Evolutionary conservation across 2,113 vertebrate genomes (phyloP).

Genomic region (Mus musculus): DNA sequence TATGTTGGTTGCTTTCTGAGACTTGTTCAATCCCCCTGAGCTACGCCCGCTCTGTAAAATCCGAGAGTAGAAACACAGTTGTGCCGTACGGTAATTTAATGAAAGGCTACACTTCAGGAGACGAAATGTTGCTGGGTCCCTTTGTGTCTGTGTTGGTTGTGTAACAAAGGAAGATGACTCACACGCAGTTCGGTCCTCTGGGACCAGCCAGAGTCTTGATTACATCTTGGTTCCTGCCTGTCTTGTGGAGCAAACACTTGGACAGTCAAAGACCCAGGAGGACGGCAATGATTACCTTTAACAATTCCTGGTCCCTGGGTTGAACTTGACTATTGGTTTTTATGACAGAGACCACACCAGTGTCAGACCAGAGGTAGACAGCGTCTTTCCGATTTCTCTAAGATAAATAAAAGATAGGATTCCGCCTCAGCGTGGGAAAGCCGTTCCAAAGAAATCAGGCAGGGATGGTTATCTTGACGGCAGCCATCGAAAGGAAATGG

Average conservation of each 20-base stretch:
- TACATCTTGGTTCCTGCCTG: slow-evolving; percentile 73
- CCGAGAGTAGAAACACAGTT: background rate
- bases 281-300: background rate
- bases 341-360: slow-evolving; percentile 42
- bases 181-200: slow-evolving; percentile 37
- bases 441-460: slow-evolving; percentile 34
- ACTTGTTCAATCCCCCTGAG: slow-evolving; percentile 60
- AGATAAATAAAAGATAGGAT: slow-evolving; percentile 42
- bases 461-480: slow-evolving; percentile 17
- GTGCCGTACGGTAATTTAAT: slow-evolving; percentile 55
- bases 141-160: slow-evolving; percentile 66
- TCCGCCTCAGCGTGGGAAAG: slow-evolving; percentile 30
- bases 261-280: slow-evolving; percentile 30
- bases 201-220: slow-evolving; percentile 67
- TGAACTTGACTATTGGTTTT: slow-evolving; percentile 67
- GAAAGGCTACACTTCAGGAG: slow-evolving; percentile 58
- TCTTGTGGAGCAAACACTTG: slow-evolving; percentile 60
- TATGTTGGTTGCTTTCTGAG: slow-evolving; percentile 7
- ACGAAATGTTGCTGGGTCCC: slow-evolving; percentile 57
- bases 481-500: slow-evolving; percentile 39
- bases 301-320: slow-evolving; percentile 29
- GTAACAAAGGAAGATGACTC: slow-evolving; percentile 66
- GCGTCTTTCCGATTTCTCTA: slow-evolving; percentile 37
- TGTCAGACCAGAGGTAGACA: slow-evolving; percentile 48
- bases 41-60: slow-evolving; percentile 14